phyloP scores from a whole-genome alignment of 2,888 invertebrate species.

The Pegoplata infirma region DNA sequence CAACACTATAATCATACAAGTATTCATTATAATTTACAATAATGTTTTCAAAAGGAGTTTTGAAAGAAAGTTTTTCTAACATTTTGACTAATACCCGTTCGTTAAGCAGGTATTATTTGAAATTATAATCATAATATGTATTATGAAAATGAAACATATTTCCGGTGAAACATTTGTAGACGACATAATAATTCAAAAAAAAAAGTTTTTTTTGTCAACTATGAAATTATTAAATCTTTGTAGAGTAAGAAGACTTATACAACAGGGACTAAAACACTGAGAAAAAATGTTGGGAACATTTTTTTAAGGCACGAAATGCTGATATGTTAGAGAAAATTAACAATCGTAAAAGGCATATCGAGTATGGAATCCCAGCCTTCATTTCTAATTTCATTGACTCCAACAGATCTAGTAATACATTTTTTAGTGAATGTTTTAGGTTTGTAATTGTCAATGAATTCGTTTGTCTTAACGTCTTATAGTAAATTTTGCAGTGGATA shows the following conservation, averaged over 20 bases:
- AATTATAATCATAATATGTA: background rate
- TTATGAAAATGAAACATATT: background rate
- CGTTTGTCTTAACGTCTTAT: no score
- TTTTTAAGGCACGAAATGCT: no score
- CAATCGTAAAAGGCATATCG: no score
- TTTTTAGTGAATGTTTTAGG: no score
- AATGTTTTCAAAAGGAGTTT: background rate
- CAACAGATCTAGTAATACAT: no score
- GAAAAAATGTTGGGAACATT: no score
- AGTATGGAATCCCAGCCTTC: no score
- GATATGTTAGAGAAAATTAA: no score
- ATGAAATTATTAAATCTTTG: background rate
- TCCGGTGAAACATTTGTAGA: slow-evolving; percentile 42
- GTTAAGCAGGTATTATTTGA: slow-evolving; percentile 12
- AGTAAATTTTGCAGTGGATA: no score
- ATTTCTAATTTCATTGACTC: no score
- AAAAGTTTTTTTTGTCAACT: background rate
- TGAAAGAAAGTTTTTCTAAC: background rate
- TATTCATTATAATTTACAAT: background rate
- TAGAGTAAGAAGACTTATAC: background rate
- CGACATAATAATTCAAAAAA: slow-evolving; percentile 32
- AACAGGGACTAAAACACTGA: no score
- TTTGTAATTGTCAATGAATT: no score
- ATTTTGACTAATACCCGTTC: background rate
- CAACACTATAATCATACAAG: background rate